Evolutionary conservation across 2,113 vertebrate species (phyloP).

Genomic region (Parus major): DNA sequence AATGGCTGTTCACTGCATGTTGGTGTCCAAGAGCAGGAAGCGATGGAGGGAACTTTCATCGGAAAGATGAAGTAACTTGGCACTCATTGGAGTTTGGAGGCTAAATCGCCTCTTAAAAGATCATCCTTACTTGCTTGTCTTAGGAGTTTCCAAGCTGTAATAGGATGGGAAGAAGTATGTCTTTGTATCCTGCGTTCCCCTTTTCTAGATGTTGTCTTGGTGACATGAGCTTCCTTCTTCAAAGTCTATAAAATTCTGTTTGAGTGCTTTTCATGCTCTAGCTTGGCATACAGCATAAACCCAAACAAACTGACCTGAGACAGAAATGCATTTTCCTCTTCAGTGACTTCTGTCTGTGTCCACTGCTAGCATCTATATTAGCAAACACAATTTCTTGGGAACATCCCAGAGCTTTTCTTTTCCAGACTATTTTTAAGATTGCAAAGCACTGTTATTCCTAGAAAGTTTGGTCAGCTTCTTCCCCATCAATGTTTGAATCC

Average conservation of each 20-base stretch:
- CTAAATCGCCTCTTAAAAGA: slow-evolving; percentile 30
- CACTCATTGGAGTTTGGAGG: not conserved
- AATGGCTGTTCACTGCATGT: not conserved
- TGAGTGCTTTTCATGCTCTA: slow-evolving; percentile 8
- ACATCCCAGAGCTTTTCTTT: not conserved
- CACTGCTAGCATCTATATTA: slow-evolving; percentile 11
- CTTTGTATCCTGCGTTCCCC: not conserved
- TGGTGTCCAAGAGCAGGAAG: slow-evolving; percentile 40
- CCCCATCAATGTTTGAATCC: not conserved
- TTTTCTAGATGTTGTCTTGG: slow-evolving; percentile 35
- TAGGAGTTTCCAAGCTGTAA: slow-evolving; percentile 32
- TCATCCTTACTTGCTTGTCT: slow-evolving; percentile 9
- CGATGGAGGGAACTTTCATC: slow-evolving; percentile 10
- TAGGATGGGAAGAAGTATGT: slow-evolving; percentile 6
- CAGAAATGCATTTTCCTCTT: slow-evolving; percentile 15
- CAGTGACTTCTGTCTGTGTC: not conserved
- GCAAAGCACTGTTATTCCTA: not conserved
- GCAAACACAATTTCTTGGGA: not conserved
- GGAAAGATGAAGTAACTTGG: slow-evolving; percentile 44
- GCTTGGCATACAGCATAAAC: slow-evolving; percentile 11
- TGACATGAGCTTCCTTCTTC: slow-evolving; percentile 20
- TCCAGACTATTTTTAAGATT: not conserved
- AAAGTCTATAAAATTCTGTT: slow-evolving; percentile 10
- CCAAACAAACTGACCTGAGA: not conserved
- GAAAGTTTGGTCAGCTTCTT: slow-evolving; percentile 23